Base-by-base conservation (phyloP, 2,797 vertebrate species). In the Astyanax mexicanus region DNA sequence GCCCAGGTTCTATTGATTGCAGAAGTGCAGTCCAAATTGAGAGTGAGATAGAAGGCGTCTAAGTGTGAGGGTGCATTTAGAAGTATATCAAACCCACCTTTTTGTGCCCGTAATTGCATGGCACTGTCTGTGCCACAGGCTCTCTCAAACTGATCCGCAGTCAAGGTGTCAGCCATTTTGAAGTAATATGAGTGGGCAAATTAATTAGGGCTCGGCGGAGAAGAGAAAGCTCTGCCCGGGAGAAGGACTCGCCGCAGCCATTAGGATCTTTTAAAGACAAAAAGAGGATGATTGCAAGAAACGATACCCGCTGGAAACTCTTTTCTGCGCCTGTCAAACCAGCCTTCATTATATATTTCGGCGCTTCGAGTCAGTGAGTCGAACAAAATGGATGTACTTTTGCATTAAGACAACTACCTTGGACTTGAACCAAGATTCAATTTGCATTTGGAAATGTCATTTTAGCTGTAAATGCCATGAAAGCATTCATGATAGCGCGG, bases 11-110 rank as follows among this genome's bases (percentile, higher is more conserved):
- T 69, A 83, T 69, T 68, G 67, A 80, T 76, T 77, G 44, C 15
- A 70, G 60, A 72, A 61, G 60, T 71, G 12, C 44, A 29, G 74
- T 71, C 67, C 74, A 75, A 72, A 78, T 72, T 72, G 70, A 80
- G 54, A 78, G 61, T 58, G 27, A 64, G 37, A 74, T 13, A 52
- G 67, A 69, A 61, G 29, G 55, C 51, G 51, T 49, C 58, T 62
- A 73, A 67, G 47, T 72, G 37, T 52, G 35, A 83, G 54, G 37
- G 44, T 60, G 38, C 35, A 42, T 55, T 72, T 54, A 77, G 47
- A 72, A 80, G 72, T 65, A 68, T 32, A 83, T 75, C 60, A 80
- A 82, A 61, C 45, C 58, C 2, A 6, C 45, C 49, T 23, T 76
- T 74, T 23, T 58, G 17, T 25, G 57, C 37, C 29, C 9, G 27